These are phyloP conservation scores for Parnassius orleans DNA, from an alignment of 2,888 invertebrate species.

Conservation along the genomic window DNA sequence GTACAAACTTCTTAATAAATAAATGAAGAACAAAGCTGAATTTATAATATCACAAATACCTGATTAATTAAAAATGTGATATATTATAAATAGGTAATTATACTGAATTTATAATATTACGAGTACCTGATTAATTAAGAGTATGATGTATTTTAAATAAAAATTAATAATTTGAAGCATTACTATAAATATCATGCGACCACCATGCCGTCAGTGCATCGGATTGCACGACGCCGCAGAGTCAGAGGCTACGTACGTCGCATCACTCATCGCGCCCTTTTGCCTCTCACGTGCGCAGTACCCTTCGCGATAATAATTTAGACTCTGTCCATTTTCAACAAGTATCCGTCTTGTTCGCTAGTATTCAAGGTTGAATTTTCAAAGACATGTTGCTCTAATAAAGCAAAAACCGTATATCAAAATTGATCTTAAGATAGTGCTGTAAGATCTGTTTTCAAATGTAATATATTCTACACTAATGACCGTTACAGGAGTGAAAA, in stretches of 20 bases:
- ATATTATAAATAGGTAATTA: too few species aligned
- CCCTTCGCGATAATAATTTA: slow-evolving; percentile 42
- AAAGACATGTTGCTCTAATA: slow-evolving; percentile 12
- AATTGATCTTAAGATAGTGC: slow-evolving; percentile 29
- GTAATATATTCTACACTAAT: slow-evolving; percentile 31
- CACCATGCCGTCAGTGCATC: slow-evolving; percentile 45
- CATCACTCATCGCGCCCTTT: slow-evolving; percentile 71
- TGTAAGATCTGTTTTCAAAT: slow-evolving; percentile 33
- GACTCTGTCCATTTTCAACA: slow-evolving; percentile 23
- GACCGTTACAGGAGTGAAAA: slow-evolving; percentile 42
- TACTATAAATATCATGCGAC: slow-evolving; percentile 49
- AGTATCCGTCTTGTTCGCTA: slow-evolving; percentile 35
- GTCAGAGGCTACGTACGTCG: slow-evolving; percentile 69
- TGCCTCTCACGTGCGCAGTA: slow-evolving; percentile 49
- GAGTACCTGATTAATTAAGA: too few species aligned
- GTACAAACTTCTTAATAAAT: too few species aligned
- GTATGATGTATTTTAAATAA: too few species aligned
- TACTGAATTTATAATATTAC: too few species aligned
- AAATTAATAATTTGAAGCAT: neutral
- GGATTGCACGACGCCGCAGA: slow-evolving; percentile 46
- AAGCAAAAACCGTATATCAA: slow-evolving; percentile 15
- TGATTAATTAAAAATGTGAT: too few species aligned
- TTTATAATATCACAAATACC: too few species aligned
- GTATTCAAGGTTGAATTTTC: slow-evolving; percentile 21
- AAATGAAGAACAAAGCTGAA: too few species aligned